Percentiles rank a stretch among this genome's conserved stretches.
Conservation (phyloP, 1,140 invertebrate species). For the Theocolax elegans region DNA sequence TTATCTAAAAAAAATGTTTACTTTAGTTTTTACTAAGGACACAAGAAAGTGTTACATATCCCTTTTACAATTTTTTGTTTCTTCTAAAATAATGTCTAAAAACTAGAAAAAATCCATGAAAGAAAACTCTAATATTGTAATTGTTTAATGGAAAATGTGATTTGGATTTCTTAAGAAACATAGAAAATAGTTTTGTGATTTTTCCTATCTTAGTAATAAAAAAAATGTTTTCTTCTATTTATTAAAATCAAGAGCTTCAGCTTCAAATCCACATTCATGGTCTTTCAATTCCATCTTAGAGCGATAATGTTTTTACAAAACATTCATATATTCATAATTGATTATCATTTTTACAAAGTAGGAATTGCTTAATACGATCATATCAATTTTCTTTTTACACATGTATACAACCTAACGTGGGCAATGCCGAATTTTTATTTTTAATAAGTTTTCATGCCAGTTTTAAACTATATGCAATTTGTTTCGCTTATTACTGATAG, state of each 20-base stretch:
- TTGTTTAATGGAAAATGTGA: conserved; percentile 1
- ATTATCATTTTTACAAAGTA: too few species aligned
- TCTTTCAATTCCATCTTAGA: conserved; percentile 16
- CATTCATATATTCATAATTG: too few species aligned
- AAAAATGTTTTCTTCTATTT: conserved; percentile 9
- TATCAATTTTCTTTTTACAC: too few species aligned
- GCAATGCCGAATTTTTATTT: background rate
- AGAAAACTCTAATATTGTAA: background rate
- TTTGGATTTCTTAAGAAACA: background rate
- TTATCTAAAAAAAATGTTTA: conserved; percentile 2
- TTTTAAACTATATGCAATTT: background rate
- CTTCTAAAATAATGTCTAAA: background rate
- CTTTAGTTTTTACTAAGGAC: background rate
- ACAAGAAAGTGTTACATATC: conserved; percentile 6
- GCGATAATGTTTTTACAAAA: too few species aligned
- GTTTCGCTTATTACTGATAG: background rate
- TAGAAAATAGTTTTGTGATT: conserved; percentile 9
- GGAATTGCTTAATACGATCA: too few species aligned
- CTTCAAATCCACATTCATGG: background rate
- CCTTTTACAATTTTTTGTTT: conserved; percentile 15
- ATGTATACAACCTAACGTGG: too few species aligned
- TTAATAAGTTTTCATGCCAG: conserved; percentile 17
- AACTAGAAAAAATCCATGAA: background rate
- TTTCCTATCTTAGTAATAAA: conserved; percentile 1
- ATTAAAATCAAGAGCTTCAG: background rate